Percentiles rank a stretch among this genome's conserved stretches.
Evolutionary conservation across 2,113 vertebrate species (phyloP).

Genomic region (Colaptes auratus): DNA sequence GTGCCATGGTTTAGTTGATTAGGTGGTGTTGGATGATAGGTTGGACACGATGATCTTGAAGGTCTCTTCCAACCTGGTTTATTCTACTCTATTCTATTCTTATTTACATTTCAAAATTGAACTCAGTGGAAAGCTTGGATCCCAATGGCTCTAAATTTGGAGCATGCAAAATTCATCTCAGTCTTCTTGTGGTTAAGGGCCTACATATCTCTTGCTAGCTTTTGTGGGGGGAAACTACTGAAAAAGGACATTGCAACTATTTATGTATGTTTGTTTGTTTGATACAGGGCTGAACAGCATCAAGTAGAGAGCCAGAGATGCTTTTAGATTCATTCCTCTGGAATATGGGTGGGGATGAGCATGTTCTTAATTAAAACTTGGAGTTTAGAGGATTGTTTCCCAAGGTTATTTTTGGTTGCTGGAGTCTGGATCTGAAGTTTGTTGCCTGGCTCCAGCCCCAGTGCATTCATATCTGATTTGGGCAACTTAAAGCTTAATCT

Average conservation of each 20-base stretch:
- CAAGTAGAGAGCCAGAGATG: neutral
- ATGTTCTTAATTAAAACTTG: conserved; percentile 61
- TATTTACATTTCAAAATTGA: neutral
- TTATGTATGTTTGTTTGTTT: conserved; percentile 19
- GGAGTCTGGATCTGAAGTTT: neutral
- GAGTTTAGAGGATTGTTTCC: conserved; percentile 49
- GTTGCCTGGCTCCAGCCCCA: neutral
- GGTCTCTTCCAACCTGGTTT: too few relatives aligned
- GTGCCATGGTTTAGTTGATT: too few relatives aligned
- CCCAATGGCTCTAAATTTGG: neutral
- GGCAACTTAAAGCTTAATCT: neutral
- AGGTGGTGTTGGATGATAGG: too few relatives aligned
- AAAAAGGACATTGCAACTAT: neutral
- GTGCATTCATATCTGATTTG: neutral
- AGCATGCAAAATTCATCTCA: neutral
- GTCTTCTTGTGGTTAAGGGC: neutral
- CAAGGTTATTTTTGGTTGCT: conserved; percentile 68
- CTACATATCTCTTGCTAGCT: neutral
- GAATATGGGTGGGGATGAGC: neutral
- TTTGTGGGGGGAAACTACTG: neutral
- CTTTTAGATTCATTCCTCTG: conserved; percentile 1
- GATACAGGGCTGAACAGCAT: neutral
- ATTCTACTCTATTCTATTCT: too few relatives aligned
- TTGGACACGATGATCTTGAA: too few relatives aligned
- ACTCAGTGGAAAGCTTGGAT: neutral